Evolutionary conservation across 2,888 invertebrate genomes (phyloP), one percentile per base, ranked within the genome.

Genomic region (Parapristionchus giblindavisi): DNA sequence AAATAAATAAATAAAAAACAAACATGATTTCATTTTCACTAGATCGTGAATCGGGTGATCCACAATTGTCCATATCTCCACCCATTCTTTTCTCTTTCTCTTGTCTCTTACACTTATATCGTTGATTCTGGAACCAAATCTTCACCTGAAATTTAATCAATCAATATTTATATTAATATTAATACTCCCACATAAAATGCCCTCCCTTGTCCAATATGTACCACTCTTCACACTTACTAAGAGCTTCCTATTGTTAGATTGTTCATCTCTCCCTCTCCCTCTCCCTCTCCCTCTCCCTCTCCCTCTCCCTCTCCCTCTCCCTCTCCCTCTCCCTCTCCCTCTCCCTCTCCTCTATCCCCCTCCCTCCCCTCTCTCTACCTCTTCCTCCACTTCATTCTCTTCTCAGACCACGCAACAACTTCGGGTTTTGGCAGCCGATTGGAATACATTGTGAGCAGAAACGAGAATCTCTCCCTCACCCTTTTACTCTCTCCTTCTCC

Each of bases 81-180:
- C 73, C 73, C 95, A 96, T 96, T 75, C 94, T 95, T 90, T 96
- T 96, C 90, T 98, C 97, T 90, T 97, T 96, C 61, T 96, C 94
- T 89, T 96, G 95, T 86, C 97, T 91, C 91, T 98, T 98, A 91
- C 96, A 95, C 91, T 98, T 98, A 91, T 98, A 98, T 88, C 98
- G 93, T 90, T 97, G 97, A 91, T 98, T 98, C 91, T 98, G 75
- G 65, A 75, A 75, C 75, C 75, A 75, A 36, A 75, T 75, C 60
- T 75, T 75, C 38, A 75, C 75, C 75, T 75, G 75, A 24, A 75
- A 74, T 24, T 11, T 8, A 11, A 24, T n/a, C n/a, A n/a, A n/a
- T n/a, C n/a, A 17, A 17, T 51, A 51, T 17, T 17, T 51, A 51
- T 51, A 51, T 51, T n/a, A 21, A 51, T 17, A n/a, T n/a, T n/a